Evolutionary conservation across 1,140 invertebrate species (phyloP), one percentile per base, ranked within the genome.

Genomic region (Lerema accius): DNA sequence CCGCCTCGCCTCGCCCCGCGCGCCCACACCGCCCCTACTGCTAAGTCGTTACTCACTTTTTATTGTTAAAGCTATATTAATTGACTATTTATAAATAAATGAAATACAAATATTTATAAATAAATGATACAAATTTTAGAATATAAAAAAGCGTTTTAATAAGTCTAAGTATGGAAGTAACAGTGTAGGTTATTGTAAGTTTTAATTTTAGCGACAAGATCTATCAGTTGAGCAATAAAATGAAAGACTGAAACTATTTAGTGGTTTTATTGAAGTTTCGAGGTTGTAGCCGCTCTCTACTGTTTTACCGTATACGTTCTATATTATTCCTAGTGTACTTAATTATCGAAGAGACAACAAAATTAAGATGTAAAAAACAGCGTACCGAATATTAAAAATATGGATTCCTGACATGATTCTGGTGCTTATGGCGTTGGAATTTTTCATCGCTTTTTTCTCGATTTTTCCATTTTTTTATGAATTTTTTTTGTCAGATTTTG

Each of bases 31-130:
- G 59, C 53, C 62, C 65, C 67, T 67, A 71, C 71, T 71, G 49
- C 76, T 84, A 84, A 87, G 78, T 82, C 76, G 83, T 84, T 86
- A 86, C 74, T 85, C 79, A 85, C 73, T 70, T 77, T 82, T 80
- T 87, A 86, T 86, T 86, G 80, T 86, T 86, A 86, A 79, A 72
- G 67, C 68, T 84, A 79, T 78, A 81, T 76, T 82, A 83, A 89
- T 83, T 86, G 80, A 86, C 78, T 90, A 90, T 90, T 90, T 90
- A 90, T 90, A 90, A 86, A 81, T 86, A 76, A 85, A 82, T 80
- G 61, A 84, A 86, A 82, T 78, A 87, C 75, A 84, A 23, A 32
- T 90, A 90, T 90, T 90, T 90, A 90, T 90, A 90, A 86, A 81
- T 86, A 76, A 85, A 82, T 80, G 61, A 84, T 85, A 87, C 75